Evolutionary conservation across 2,797 vertebrate genomes (phyloP), one percentile per base, ranked within the genome.

Genomic region (Knipowitschia caucasica): DNA sequence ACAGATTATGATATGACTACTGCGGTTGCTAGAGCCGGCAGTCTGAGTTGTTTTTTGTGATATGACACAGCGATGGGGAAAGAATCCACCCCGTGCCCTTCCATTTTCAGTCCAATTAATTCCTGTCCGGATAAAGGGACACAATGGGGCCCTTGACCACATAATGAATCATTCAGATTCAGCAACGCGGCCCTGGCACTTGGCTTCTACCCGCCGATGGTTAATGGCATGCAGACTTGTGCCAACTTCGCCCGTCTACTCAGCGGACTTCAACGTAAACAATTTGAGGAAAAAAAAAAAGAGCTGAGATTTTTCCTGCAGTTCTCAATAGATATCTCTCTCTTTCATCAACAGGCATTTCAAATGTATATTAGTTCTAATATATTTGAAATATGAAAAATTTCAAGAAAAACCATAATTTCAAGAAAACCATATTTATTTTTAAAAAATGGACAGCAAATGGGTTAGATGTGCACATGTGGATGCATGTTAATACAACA

Each of bases 21-120:
- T 67, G 64, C 56, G 78, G 70, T 77, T 78, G 76, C 76, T 78
- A 77, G 83, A 85, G 86, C 80, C 83, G 84, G 88, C 87, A 78
- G 74, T 86, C 84, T 43, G 78, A 80, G 63, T 79, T 79, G 61
- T 85, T 77, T 53, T 59, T 82, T 80, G 84, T 84, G 72, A 85
- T 85, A 85, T 82, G 84, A 90, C 87, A 91, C 82, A 81, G 77
- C 59, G 53, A 78, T 73, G 45, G 50, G 27, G 33, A 39, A 30
- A 55, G 81, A 87, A 80, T 89, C 86, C 84, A 82, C 87, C 90
- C 90, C 90, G 89, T 91, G 90, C 91, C 92, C 93, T 94, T 93
- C 92, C 92, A 95, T 94, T 98, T 95, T 96, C 94, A 95, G 93
- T 96, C 93, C 95, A 97, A 98, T 97, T 98, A 96, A 97, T 96